Evolutionary conservation across 2,797 vertebrate genomes (phyloP).

Genomic region (Cyprinella venusta): DNA sequence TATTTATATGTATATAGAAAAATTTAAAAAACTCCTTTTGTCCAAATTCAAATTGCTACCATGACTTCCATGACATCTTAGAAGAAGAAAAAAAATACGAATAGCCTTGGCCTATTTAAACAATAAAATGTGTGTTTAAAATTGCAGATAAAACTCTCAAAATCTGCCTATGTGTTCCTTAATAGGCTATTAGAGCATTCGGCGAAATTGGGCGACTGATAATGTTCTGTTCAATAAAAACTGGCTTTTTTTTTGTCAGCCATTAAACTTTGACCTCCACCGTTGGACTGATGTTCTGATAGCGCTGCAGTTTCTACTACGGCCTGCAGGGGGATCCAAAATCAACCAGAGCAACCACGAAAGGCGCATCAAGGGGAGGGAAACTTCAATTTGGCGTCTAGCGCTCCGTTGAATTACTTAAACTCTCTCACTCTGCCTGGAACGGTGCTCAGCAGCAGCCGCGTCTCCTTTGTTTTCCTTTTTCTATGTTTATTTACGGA

Average conservation of each 20-base stretch:
- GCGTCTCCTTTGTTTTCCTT: background rate
- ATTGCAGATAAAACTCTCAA: background rate
- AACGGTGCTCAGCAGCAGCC: background rate
- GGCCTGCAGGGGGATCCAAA: conserved; percentile 63
- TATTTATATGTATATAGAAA: too few relatives aligned
- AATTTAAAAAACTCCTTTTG: too few relatives aligned
- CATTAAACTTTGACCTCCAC: background rate
- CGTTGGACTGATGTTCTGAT: too few relatives aligned
- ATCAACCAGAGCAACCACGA: conserved; percentile 3
- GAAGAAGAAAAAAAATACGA: too few relatives aligned
- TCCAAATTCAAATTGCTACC: background rate
- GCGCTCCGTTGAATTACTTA: conserved; percentile 5
- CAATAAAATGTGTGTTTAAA: background rate
- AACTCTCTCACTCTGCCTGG: background rate
- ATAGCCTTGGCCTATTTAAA: background rate
- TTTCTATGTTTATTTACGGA: background rate
- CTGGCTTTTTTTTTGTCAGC: background rate
- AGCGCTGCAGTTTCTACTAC: background rate
- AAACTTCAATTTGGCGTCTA: conserved; percentile 44
- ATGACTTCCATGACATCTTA: background rate
- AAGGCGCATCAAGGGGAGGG: conserved; percentile 23
- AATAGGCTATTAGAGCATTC: background rate
- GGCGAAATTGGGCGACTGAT: background rate
- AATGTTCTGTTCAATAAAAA: background rate
- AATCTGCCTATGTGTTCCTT: background rate